Evolutionary conservation across 2,113 vertebrate genomes (phyloP).

Genomic region (Perca schrenkii): DNA sequence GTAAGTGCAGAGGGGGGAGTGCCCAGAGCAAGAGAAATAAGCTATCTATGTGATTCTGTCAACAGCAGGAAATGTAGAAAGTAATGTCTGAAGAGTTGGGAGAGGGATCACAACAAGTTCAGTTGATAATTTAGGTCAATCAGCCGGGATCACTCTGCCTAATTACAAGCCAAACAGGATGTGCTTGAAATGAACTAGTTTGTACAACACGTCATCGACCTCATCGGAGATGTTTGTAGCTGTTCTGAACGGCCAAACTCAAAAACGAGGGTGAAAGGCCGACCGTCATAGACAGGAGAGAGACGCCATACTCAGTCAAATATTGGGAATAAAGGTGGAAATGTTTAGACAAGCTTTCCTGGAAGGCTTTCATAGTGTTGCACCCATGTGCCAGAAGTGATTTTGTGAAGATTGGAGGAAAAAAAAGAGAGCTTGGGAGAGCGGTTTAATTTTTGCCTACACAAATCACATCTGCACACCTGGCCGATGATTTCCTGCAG

Average conservation of each 20-base stretch:
- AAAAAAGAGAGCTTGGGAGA: not conserved
- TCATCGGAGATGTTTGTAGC: conserved; percentile 1
- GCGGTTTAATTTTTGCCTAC: not conserved
- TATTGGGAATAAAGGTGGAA: not conserved
- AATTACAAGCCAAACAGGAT: conserved; percentile 13
- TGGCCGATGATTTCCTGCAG: not conserved
- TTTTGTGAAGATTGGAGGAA: not conserved
- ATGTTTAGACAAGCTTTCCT: not conserved
- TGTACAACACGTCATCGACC: not conserved
- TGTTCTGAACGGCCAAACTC: not conserved
- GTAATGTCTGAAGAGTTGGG: not conserved
- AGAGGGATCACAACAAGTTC: not conserved
- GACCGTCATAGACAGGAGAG: not conserved
- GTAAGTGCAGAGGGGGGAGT: conserved; percentile 10
- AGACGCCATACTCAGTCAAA: not conserved
- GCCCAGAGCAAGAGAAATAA: conserved; percentile 22
- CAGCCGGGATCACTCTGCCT: not conserved
- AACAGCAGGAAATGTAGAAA: conserved; percentile 19
- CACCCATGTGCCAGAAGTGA: not conserved
- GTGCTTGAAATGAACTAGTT: not conserved
- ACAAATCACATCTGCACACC: not conserved
- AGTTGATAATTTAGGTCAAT: conserved; percentile 6
- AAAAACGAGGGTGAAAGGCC: not conserved
- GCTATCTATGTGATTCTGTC: not conserved
- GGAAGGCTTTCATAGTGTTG: not conserved